phyloP scores from a whole-genome alignment of 2,797 vertebrate species.

The Acropternis orthonyx region DNA sequence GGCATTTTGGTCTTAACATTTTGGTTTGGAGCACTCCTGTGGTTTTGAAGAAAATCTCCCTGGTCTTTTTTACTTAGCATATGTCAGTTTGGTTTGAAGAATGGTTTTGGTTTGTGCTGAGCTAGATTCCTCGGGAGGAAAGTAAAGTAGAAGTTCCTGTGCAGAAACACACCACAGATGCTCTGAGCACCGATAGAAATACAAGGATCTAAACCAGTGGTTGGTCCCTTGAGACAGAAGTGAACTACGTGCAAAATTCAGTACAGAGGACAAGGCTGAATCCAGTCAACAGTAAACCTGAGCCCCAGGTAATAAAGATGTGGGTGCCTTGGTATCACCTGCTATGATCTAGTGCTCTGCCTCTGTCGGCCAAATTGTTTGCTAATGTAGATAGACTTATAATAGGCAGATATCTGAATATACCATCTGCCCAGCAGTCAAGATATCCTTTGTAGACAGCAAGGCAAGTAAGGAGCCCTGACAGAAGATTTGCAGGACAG shows the following conservation, averaged over 20 bases:
- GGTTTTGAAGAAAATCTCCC: not conserved
- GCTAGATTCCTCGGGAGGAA: not conserved
- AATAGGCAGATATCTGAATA: not conserved
- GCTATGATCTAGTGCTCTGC: not conserved
- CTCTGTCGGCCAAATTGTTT: not conserved
- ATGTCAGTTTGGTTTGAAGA: not conserved
- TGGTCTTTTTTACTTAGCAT: not conserved
- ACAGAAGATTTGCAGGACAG: not conserved
- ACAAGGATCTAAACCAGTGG: not conserved
- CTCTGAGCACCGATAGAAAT: not conserved
- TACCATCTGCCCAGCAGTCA: not conserved
- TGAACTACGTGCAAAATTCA: not conserved
- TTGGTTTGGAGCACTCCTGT: not conserved
- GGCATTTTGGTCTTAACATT: not conserved
- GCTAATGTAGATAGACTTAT: not conserved
- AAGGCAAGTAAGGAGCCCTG: not conserved
- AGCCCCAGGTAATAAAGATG: not conserved
- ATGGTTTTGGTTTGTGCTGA: not conserved
- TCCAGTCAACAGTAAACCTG: not conserved
- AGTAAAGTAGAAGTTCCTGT: not conserved
- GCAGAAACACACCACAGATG: not conserved
- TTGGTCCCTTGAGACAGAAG: not conserved
- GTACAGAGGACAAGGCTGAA: not conserved
- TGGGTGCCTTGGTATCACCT: not conserved
- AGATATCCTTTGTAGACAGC: not conserved